Evolutionary conservation across 2,113 vertebrate species (phyloP).

Genomic region (Rhea americana): DNA sequence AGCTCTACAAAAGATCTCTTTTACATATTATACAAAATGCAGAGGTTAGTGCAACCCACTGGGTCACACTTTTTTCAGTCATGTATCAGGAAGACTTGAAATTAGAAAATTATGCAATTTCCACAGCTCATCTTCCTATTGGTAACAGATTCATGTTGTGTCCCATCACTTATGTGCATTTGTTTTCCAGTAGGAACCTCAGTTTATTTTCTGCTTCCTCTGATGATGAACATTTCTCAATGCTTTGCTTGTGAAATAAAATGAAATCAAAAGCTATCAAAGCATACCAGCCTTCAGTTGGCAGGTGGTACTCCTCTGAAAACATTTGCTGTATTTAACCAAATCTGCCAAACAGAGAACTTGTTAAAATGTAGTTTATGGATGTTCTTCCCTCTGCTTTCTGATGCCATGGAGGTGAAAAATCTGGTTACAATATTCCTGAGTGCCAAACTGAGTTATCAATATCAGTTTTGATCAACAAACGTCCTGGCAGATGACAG

Average conservation of each 20-base stretch:
- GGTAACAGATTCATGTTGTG: conserved; percentile 63
- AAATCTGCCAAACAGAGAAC: conserved; percentile 49
- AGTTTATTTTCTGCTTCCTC: conserved; percentile 48
- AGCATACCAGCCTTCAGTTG: conserved; percentile 36
- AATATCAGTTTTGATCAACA: conserved; percentile 84
- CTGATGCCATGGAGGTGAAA: conserved; percentile 72
- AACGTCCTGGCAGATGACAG: conserved; percentile 79
- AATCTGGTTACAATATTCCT: conserved; percentile 89
- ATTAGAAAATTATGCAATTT: conserved; percentile 81
- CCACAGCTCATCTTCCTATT: conserved; percentile 76
- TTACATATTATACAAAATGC: conserved; percentile 88
- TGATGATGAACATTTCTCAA: conserved; percentile 14
- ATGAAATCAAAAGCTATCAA: conserved; percentile 46
- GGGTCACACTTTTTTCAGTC: conserved; percentile 81
- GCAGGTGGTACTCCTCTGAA: conserved; percentile 75
- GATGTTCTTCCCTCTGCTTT: conserved; percentile 55
- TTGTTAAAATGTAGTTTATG: conserved; percentile 49
- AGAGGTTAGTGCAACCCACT: conserved; percentile 79
- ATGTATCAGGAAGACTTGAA: conserved; percentile 90
- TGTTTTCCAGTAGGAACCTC: conserved; percentile 54
- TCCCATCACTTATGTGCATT: conserved; percentile 41
- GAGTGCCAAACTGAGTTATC: conserved; percentile 93
- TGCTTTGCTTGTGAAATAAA: conserved; percentile 40
- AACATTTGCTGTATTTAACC: conserved; percentile 50
- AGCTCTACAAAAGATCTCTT: conserved; percentile 88